These are phyloP conservation scores for Albula goreensis DNA, from an alignment of 2,113 vertebrate species.

Conservation along the genomic window DNA sequence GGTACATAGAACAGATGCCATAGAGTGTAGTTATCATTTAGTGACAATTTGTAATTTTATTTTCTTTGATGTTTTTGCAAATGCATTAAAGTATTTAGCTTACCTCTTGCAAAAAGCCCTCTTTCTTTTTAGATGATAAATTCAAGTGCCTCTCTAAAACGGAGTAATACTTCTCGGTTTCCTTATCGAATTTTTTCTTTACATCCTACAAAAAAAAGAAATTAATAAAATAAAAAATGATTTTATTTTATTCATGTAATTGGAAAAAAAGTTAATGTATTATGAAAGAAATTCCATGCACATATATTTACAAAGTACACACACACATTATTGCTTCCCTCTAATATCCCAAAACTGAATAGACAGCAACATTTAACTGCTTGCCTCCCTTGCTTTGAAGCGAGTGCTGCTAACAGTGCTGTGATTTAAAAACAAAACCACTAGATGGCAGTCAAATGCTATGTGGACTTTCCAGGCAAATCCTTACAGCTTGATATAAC, in stretches of 20 bases:
- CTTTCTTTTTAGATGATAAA: constrained; percentile 93
- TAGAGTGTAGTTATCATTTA: too few species aligned
- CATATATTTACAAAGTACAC: not conserved
- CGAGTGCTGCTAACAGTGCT: not conserved
- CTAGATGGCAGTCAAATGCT: constrained; percentile 62
- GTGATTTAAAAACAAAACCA: constrained; percentile 35
- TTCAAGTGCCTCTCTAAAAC: constrained; percentile 91
- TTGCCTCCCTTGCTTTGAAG: not conserved
- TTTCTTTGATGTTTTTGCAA: not conserved
- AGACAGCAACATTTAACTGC: not conserved
- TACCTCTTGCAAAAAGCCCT: constrained; percentile 91
- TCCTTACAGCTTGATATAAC: constrained; percentile 25
- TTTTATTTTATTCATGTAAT: too few species aligned
- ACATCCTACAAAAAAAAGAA: constrained; percentile 76
- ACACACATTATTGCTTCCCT: not conserved
- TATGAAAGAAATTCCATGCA: too few species aligned
- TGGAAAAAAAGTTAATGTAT: not conserved
- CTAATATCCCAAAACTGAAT: not conserved
- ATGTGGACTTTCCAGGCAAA: constrained; percentile 31
- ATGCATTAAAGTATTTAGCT: constrained; percentile 37
- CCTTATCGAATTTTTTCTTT: constrained; percentile 96
- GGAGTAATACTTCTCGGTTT: constrained; percentile 93
- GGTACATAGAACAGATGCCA: too few species aligned
- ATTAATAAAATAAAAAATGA: too few species aligned
- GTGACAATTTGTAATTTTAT: not conserved